A percentile compares a stretch with the other conserved stretches of the same genome.
These are phyloP conservation scores for Caretta caretta DNA, from an alignment of 2,113 vertebrate genomes.

Conservation along the genomic window DNA sequence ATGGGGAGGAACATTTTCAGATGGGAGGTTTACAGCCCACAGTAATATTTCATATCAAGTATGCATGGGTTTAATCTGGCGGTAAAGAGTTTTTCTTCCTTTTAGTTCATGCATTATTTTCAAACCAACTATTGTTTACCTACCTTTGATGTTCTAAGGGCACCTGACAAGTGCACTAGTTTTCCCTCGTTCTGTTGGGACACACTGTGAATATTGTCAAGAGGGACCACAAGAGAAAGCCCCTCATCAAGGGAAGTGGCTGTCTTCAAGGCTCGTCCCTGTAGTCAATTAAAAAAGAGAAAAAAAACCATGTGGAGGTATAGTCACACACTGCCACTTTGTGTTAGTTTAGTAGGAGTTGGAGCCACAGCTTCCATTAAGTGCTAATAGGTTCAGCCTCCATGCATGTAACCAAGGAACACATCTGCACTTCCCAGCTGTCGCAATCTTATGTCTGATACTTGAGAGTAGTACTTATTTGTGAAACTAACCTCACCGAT, in stretches of 20 bases:
- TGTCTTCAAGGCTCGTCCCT: conserved; percentile 91
- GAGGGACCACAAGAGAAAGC: conserved; percentile 86
- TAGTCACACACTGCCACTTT: neutral
- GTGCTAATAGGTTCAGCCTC: neutral
- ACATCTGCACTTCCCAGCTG: neutral
- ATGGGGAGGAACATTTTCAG: neutral
- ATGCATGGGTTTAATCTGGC: neutral
- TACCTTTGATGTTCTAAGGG: conserved; percentile 89
- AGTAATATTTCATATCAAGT: neutral
- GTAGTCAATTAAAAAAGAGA: neutral
- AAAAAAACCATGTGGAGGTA: neutral
- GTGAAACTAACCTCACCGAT: neutral
- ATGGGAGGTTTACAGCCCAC: neutral
- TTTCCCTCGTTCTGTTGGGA: conserved; percentile 86
- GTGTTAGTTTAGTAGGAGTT: neutral
- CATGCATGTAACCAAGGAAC: neutral
- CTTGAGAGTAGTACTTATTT: neutral
- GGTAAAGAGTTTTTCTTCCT: neutral
- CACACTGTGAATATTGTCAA: conserved; percentile 78
- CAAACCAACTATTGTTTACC: neutral
- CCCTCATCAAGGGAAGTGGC: conserved; percentile 89
- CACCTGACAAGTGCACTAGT: conserved; percentile 88
- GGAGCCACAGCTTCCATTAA: neutral
- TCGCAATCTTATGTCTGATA: neutral
- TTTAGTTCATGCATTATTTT: neutral